Evolutionary conservation across 2,113 vertebrate species (phyloP), one percentile per base, ranked within the genome.

Genomic region (Gymnocephalus cernua): DNA sequence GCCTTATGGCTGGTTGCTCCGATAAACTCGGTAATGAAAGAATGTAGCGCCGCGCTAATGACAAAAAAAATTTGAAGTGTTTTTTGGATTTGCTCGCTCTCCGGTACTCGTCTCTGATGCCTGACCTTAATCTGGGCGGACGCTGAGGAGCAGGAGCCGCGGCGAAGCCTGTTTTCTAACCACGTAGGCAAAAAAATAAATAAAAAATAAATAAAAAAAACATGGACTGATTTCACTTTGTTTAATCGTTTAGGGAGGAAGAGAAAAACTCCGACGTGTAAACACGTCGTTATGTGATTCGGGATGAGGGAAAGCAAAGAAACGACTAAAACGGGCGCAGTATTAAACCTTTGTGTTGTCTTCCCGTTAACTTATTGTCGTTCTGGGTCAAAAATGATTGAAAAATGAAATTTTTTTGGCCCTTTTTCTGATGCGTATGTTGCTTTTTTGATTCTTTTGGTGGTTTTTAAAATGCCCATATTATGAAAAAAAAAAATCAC

Each of bases 21-120:
- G 91, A 94, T 93, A 94, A 94, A 89, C 87, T 54, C 79, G 21
- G 48, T 90, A 91, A 92, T 92, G 88, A 89, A 91, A 93, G 93
- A 90, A 89, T 80, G 90, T 65, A 70, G 81, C 87, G 63, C 77
- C 25, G 10, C 82, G 12, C 91, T 93, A 93, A 93, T 93, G 89
- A 86, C 85, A 83, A 71, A 86, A n/a, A n/a, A n/a, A n/a, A 35
- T 88, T 68, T 91, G 58, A 89, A 93, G 89, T 89, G 91, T 83
- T 85, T 83, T 85, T 85, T 86, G 90, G 87, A 91, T 91, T 92
- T 88, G 80, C 88, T 88, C 77, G 0, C 63, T 67, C 72, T 67
- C 44, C 73, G 11, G 82, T 81, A 79, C 48, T 74, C 77, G 23
- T 57, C 81, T 77, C 70, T 50, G 66, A 78, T 23, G 77, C 74